Base-by-base conservation (phyloP, 2,888 invertebrate species). In the Carpatolechia fugitivella region DNA sequence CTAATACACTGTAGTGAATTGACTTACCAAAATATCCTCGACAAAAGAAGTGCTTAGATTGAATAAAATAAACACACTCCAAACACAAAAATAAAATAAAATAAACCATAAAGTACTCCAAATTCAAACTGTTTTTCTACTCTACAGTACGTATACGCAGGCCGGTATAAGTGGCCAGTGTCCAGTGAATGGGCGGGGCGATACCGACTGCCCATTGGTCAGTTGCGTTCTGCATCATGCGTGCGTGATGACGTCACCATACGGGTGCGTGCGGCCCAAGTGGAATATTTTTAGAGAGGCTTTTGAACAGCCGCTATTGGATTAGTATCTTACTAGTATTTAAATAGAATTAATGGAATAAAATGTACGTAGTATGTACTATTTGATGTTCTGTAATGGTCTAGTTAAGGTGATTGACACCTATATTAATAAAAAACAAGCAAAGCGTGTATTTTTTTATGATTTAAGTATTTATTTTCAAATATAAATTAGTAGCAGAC, bases 191-290 rank as follows among this genome's bases (percentile, higher is more conserved):
- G 67, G 81, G 82, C 72, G 80, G 70, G 73, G 80, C 71, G 6
- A 56, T 58, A n/a, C 31, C 54, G 11, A 63, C 66, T 74, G 75
- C 68, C 78, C 78, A 85, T 83, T 83, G 84, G 85, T 80, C 82
- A 79, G 60, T 35, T 33, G 38, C 51, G 38, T 55, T 33, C 61
- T 49, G 57, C 41, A 55, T 47, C 48, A 51, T 36, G 48, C 40
- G 41, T 53, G 60, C 54, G 41, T 57, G 52, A 53, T 55, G 47
- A 44, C 44, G 44, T 29, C 29, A 44, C 1, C 44, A 44, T 53
- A 48, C 18, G 3, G 24, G 49, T 46, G 41, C 44, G 31, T 54
- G 54, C 29, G 50, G 41, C 62, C 64, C 61, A 58, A 59, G 60
- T 65, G 54, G 63, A 60, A 53, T 14, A 13, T 53, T 48, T 31